Evolutionary conservation across 2,888 invertebrate species (phyloP), one percentile per base, ranked within the genome.

Genomic region (Bruchidius siliquastri): DNA sequence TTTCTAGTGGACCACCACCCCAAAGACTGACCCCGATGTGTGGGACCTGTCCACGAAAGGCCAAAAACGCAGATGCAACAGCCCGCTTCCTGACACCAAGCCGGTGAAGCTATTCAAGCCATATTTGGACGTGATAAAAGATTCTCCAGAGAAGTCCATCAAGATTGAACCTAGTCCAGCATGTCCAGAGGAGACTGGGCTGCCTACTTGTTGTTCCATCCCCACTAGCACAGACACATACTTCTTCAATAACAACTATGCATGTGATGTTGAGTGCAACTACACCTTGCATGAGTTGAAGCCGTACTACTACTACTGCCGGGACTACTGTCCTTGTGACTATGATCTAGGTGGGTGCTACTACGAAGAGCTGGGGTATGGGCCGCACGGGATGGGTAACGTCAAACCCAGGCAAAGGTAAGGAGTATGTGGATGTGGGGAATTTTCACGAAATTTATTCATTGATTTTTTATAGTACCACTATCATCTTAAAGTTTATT

Each of bases 51-150:
- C 86, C 67, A 84, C 82, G 2, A 85, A 84, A 76, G 79, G 76
- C 20, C 74, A 76, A 72, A 82, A 81, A 75, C 72, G 82, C 74
- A 83, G 83, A 73, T 78, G 80, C 26, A 79, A 80, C 67, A 76
- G 79, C 22, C 75, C 79, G 20, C 73, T 72, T 66, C 71, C 73
- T 67, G 69, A 71, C 72, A 84, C 87, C 70, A 91, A 91, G 85
- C 92, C 93, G 72, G 91, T 92, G 80, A 94, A 94, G 84, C 87
- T 94, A 68, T 94, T 94, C 86, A 92, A 94, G 83, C 94, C 94
- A 32, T 94, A 94, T 85, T 88, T 93, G 72, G 88, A 92, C 77
- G 93, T 92, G 81, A 90, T 92, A 69, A 89, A 89, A 74, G 88
- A 77, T 72, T 32, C 75, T 1, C 77, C 22, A 77, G 79, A 69